These are phyloP conservation scores for Anseranas semipalmata DNA, from an alignment of 2,113 vertebrate genomes.

Conservation along the genomic window DNA sequence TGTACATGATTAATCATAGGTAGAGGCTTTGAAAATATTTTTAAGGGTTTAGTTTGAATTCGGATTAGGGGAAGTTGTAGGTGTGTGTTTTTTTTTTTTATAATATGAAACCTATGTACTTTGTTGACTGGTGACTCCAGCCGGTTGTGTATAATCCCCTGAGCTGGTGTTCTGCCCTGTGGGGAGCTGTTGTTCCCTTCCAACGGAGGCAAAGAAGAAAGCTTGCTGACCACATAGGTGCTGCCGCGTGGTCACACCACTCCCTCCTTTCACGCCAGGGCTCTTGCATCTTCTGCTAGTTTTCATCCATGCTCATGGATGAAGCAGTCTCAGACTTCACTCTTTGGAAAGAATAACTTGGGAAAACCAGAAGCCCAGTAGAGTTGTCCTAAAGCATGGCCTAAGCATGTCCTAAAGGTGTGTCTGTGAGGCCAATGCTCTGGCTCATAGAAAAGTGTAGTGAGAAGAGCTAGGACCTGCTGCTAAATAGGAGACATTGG, in stretches of 20 bases:
- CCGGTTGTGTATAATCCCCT: accelerated
- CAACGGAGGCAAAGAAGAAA: not conserved
- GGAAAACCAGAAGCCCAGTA: not conserved
- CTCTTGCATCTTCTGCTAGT: not conserved
- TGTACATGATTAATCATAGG: not conserved
- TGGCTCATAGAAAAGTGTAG: accelerated
- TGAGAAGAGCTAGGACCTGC: not conserved
- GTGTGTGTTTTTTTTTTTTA: not conserved
- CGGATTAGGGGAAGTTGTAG: not conserved
- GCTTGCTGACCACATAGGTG: accelerated
- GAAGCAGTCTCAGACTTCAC: not conserved
- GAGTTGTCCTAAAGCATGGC: not conserved
- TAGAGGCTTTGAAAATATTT: not conserved
- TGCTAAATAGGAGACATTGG: not conserved
- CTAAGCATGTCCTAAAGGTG: not conserved
- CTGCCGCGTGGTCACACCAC: not conserved
- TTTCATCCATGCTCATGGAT: not conserved
- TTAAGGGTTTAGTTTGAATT: not conserved
- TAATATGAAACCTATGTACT: not conserved
- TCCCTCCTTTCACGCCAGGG: not conserved
- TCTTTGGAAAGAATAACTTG: not conserved
- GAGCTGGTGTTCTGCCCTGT: not conserved
- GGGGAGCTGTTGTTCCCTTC: not conserved
- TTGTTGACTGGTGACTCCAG: not conserved
- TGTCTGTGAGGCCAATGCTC: not conserved